Base-by-base conservation (phyloP, 92 coral and sea anemone genomes). In the Virgularia gustaviana region DNA sequence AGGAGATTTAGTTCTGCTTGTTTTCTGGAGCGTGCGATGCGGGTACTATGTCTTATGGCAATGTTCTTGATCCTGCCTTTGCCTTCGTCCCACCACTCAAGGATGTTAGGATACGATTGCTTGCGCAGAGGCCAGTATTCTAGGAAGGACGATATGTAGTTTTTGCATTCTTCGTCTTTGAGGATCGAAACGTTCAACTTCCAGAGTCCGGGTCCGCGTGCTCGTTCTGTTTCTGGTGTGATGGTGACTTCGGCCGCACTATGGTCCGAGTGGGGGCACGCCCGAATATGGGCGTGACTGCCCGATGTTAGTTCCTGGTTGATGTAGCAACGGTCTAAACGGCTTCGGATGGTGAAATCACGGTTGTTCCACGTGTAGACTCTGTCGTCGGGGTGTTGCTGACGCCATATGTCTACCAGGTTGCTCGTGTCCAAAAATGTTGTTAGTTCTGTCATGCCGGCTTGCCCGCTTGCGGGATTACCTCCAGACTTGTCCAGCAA, bases 401-500 rank as follows among this genome's bases (percentile, higher is more conserved):
- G 4, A 3, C 76, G 63, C 62, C 61, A 70, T 7, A 49, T 35
- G 43, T 70, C 63, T 5, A 6, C 22, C 2, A 70, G 22, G 2
- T 47, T 9, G 8, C 12, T 28, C 2, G 28, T 19, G 4, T 19
- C n/a, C 11, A 35, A 15, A 27, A 41, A 18, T 4, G 73, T 13
- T 33, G 41, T 31, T 2, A 70, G 45, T 49, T 70, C 37, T 0
- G 41, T 0, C 10, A 70, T 70, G 16, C 76, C 76, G 15, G 8
- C 29, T n/a, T 11, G 22, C 6, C 76, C 76, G 35, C 44, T 22
- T 0, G 0, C 0, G 4, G 8, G 22, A 9, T 49, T 30, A 0
- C 82, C 81, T 9, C 88, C 88, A 6, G 55, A 44, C 13, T 84
- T 73, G 39, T 79, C 78, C 0, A 13, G 12, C 15, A 7, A 15